Base-by-base conservation (phyloP, 2,113 vertebrate genomes). In the Callithrix jacchus region DNA sequence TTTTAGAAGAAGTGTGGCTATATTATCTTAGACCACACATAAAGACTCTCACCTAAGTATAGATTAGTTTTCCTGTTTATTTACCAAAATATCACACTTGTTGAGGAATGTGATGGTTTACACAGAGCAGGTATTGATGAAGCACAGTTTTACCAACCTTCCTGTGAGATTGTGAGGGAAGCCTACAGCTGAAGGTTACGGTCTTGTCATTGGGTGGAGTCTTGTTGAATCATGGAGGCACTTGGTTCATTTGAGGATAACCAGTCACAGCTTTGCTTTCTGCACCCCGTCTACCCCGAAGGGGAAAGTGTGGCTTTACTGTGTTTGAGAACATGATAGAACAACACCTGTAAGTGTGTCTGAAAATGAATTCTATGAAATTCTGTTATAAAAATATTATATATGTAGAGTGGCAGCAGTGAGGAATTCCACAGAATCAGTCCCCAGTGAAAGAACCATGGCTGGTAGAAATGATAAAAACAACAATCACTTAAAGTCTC, bases 391-490 rank as follows among this genome's bases (percentile, higher is more conserved):
- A 80, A 93, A 91, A 23, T 47, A 77, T 89, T 91, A 32, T 3
- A 12, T 8, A 10, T 73, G 27, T 40, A 89, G 64, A 80, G 68
- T 56, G 54, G 54, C 40, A 79, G 64, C 61, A 82, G 3, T 54
- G 66, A 49, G 91, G 30, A 89, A 11, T 14, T 76, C 87, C 30
- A 8, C 10, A 87, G 47, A 45, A 12, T 80, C 18, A 8, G 0
- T 61, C 20, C 37, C 58, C 12, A 49, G 45, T 45, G 84, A 73
- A 94, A 92, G 47, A 84, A 42, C 42, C 35, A 9, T 61, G 42
- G 58, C 54, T 84, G 37, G 23, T 83, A 10, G 93, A 47, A 87
- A 84, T 84, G 32, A 81, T 70, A 49, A 90, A 84, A 94, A 91
- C 47, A 96, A 16, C 11, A 45, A 17, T 89, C 68, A 56, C 27